Evolutionary conservation across 1,140 invertebrate species (phyloP), one percentile per base, ranked within the genome.

Genomic region (Ericerus pela): DNA sequence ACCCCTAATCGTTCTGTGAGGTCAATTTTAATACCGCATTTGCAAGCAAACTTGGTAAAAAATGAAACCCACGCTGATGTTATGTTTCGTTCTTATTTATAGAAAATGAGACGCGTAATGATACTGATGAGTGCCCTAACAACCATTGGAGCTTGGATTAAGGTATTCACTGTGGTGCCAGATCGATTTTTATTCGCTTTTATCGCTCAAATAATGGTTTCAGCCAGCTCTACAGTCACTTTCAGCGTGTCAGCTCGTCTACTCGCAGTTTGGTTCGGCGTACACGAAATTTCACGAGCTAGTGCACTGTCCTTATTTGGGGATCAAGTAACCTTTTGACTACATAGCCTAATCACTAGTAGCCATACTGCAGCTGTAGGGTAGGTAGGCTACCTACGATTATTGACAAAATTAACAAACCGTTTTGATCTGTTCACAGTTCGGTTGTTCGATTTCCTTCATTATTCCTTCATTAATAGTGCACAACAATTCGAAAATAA

Each of bases 301-400:
- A 24, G 41, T 24, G 41, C 16, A 24, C 20, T 47, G 20, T 18
- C 18, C 26, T 10, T 47, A 14, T 24, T 47, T 3, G 41, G 41
- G 8, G 41, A 47, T 47, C 41, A 47, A 4, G 41, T 47, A 22
- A 47, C 2, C n/a, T 10, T 55, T 30, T 29, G 57, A n/a, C n/a
- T n/a, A n/a, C n/a, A n/a, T n/a, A n/a, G n/a, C n/a, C n/a, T n/a
- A n/a, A n/a, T n/a, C n/a, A n/a, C n/a, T n/a, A n/a, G n/a, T n/a
- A n/a, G n/a, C n/a, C n/a, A n/a, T n/a, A n/a, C n/a, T n/a, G n/a
- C n/a, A n/a, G n/a, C n/a, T n/a, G n/a, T n/a, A n/a, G n/a, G n/a
- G n/a, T n/a, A n/a, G n/a, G n/a, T n/a, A n/a, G n/a, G n/a, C n/a
- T n/a, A n/a, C n/a, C n/a, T n/a, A n/a, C n/a, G n/a, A n/a, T n/a